Evolutionary conservation across 2,888 invertebrate genomes (phyloP).

Genomic region (Athalia circularis): DNA sequence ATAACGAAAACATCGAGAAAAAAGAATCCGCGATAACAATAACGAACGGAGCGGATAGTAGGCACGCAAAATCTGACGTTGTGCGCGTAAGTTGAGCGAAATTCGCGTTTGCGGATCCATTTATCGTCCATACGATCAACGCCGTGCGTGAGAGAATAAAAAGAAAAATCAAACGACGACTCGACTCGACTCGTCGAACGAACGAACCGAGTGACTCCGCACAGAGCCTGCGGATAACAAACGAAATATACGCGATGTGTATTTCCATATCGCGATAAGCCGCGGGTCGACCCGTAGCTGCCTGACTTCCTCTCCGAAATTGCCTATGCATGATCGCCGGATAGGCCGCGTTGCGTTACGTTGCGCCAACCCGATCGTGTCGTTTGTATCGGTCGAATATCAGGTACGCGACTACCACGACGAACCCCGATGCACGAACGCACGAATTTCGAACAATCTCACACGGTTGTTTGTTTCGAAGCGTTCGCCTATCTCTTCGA

Average conservation of each 20-base stretch:
- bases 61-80: no score
- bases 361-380: neutral
- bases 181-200: conserved; percentile 1
- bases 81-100: no score
- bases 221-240: conserved; percentile 32
- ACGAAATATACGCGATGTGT: conserved; percentile 38
- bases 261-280: conserved; percentile 45
- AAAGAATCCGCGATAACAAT: no score
- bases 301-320: conserved; percentile 42
- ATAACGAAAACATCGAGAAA: no score
- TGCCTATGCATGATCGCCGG: conserved; percentile 40
- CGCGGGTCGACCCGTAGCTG: conserved; percentile 30
- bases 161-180: no score
- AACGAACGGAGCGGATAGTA: no score
- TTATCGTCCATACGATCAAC: no score
- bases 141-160: no score
- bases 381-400: conserved; percentile 30
- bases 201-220: conserved; percentile 22
- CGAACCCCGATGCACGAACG: neutral
- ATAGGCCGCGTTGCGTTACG: no score
- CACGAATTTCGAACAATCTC: no score
- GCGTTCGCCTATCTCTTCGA: conserved; percentile 10
- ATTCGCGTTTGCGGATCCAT: no score
- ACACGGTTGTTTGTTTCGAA: neutral
- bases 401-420: neutral